Evolutionary conservation across 2,113 vertebrate species (phyloP).

Genomic region (Isurus oxyrinchus): DNA sequence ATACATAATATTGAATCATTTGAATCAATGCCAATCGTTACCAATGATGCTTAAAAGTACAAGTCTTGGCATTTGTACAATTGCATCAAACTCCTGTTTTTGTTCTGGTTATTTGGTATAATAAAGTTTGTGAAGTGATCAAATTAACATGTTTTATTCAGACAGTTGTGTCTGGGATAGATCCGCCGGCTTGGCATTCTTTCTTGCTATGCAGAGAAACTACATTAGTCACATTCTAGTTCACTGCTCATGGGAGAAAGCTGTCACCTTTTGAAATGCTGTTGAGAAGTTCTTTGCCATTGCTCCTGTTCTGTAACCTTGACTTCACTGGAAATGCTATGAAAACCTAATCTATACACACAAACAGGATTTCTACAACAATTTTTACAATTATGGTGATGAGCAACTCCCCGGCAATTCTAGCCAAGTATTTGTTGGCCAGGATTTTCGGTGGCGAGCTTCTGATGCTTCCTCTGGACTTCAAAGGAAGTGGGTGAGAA

Average conservation of each 20-base stretch:
- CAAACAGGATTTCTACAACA: not conserved
- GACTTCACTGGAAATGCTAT: too few relatives aligned
- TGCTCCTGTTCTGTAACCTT: too few relatives aligned
- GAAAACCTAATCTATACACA: not conserved
- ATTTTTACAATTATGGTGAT: not conserved
- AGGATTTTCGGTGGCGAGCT: too few relatives aligned
- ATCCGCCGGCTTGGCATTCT: not conserved
- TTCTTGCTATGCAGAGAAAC: not conserved
- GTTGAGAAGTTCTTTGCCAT: not conserved
- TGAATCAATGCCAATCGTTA: not conserved
- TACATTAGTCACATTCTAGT: not conserved
- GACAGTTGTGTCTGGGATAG: not conserved
- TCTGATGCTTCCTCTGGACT: too few relatives aligned
- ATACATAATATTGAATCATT: not conserved
- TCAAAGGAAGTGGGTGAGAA: too few relatives aligned
- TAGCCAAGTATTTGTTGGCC: too few relatives aligned
- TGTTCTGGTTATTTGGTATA: not conserved
- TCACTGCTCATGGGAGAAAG: too few relatives aligned
- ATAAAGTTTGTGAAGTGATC: not conserved
- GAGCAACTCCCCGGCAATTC: not conserved
- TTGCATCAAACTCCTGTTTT: not conserved
- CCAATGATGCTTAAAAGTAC: not conserved
- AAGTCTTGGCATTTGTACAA: not conserved
- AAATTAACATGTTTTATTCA: not conserved
- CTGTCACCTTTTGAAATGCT: not conserved